Evolutionary conservation across 2,113 vertebrate species (phyloP), one percentile per base, ranked within the genome.

Genomic region (Pomatostomus ruficeps): DNA sequence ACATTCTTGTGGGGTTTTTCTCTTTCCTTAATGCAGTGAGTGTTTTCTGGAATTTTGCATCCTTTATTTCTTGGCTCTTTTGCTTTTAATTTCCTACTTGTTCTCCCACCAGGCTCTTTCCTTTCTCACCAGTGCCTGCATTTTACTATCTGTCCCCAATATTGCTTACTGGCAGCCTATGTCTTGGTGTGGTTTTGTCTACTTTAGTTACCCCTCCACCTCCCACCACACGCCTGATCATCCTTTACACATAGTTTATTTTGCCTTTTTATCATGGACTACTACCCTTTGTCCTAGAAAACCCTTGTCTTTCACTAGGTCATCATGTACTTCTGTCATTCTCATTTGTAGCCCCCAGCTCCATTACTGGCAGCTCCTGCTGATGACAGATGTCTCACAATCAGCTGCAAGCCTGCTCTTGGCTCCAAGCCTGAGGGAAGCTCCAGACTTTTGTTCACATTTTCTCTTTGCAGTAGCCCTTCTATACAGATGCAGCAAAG

Each of bases 361-460:
- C 79, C 57, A 84, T 88, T 90, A 80, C 92, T 93, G 94, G 88
- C 96, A 97, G 86, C 67, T 93, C 92, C 95, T 93, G 88, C 92
- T 81, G 92, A 92, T 77, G 91, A 95, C 95, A 96, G 95, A 95
- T 96, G 92, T 88, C 92, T 95, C 92, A 91, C 63, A 74, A 96
- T 93, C 93, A 94, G 78, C 90, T 91, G 82, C 63, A 91, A 93
- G 91, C 71, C 63, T 73, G 54, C 76, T 92, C 75, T 95, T 94
- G 92, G 96, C 96, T 93, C 61, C 46, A 88, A 80, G 94, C 96
- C 94, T 77, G 72, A 72, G 51, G 72, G 68, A 93, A 95, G 79
- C 63, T 94, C 55, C 57, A 84, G 59, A 74, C 33, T 94, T 93
- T 83, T 75, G 73, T 79, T 70, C 66, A 88, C 14, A 19, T 85